Evolutionary conservation across 2,888 invertebrate species (phyloP), one percentile per base, ranked within the genome.

Genomic region (Tromatobia lineatoria): DNA sequence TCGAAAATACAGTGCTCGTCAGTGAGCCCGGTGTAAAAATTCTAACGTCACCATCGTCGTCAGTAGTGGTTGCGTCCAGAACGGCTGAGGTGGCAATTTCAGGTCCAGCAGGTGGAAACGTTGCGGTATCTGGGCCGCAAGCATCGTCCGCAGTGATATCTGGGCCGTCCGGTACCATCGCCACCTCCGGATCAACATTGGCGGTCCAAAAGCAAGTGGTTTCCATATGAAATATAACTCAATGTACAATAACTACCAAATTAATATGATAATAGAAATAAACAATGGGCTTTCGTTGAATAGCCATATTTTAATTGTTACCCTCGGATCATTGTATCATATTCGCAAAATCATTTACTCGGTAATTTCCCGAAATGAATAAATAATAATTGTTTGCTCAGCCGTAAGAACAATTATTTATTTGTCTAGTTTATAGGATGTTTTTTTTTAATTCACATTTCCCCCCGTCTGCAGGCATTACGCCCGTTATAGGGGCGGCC

Each of bases 161-260:
- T 64, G 91, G 88, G 25, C 88, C 88, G 52, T 85, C 90, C 8
- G 89, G 88, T 15, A 87, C 83, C 11, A 88, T 90, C 73, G 84
- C 86, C 3, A 84, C 83, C n/a, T 83, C 78, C n/a, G 82, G 80
- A 23, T 81, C 67, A 50, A 70, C 29, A 13, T 83, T 86, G 54
- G 18, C 29, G 50, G 25, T 71, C 18, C 54, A 74, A 54, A 57
- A 45, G 34, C 74, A 59, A 29, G 20, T 38, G 57, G 18, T 71
- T 11, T 20, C 45, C 54, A n/a, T 42, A 11, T 78, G 59, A 52
- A 8, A 25, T 57, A 25, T 8, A 57, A 25, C 25, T n/a, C 15
- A 13, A 45, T 45, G 45, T 45, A 45, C n/a, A 50, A 50, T 50
- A 50, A n/a, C 6, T 4, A 54, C 52, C 23, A 10, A 54, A 3